A percentile compares a stretch with the other conserved stretches of the same genome.
Conservation (phyloP, 2,888 invertebrate species). For the Acanthosoma haemorrhoidale region DNA sequence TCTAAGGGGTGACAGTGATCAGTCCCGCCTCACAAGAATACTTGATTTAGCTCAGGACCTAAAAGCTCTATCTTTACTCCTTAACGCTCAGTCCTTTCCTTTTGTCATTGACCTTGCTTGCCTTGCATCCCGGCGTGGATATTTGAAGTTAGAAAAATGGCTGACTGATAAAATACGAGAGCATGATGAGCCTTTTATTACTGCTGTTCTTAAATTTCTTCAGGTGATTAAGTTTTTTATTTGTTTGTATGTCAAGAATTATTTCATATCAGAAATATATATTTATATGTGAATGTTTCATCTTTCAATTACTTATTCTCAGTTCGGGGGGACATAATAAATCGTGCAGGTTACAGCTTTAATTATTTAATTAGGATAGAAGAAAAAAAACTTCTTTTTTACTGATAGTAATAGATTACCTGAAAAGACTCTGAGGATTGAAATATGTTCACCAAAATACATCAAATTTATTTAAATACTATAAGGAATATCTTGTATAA, state of each 20-base stretch:
- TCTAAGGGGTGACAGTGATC: constrained; percentile 84
- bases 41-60: constrained; percentile 93
- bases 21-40: constrained; percentile 86
- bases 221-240: constrained; percentile 48
- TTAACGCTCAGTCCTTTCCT: constrained; percentile 87
- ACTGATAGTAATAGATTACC: too few species aligned
- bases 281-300: background rate
- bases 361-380: too few species aligned
- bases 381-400: too few species aligned
- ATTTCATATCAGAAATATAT: too few species aligned
- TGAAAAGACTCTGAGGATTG: too few species aligned
- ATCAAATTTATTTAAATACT: too few species aligned
- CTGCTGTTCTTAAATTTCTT: constrained; percentile 79
- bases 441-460: too few species aligned
- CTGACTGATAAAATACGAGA: constrained; percentile 93
- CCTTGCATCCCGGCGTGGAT: constrained; percentile 91
- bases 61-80: constrained; percentile 77
- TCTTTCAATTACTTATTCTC: background rate
- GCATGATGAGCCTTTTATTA: constrained; percentile 85
- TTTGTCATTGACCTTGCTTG: constrained; percentile 98
- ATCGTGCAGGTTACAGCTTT: too few species aligned
- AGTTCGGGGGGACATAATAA: background rate
- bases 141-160: constrained; percentile 98
- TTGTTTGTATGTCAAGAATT: too few species aligned
- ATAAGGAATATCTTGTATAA: too few species aligned